phyloP scores from a whole-genome alignment of 1,140 invertebrate species.

The Hylaeus anthracinus region DNA sequence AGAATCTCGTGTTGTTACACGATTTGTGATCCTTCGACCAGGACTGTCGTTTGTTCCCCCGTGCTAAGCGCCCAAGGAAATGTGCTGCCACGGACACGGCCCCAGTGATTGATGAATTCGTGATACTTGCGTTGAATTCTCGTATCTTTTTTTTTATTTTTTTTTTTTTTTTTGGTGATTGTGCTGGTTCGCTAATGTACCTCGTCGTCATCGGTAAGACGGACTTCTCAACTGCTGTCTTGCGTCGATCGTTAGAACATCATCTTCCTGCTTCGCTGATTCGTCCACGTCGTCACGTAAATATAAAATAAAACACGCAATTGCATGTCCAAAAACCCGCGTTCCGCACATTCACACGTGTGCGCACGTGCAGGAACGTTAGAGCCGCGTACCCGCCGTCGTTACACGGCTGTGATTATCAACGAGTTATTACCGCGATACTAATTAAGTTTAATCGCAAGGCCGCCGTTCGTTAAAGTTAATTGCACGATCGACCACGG shows the following conservation, averaged over 20 bases:
- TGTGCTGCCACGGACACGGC: slow-evolving; percentile 10
- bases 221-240: background rate
- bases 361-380: slow-evolving; percentile 32
- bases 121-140: slow-evolving; percentile 18
- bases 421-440: slow-evolving; percentile 78
- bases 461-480: slow-evolving; percentile 79
- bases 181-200: slow-evolving; percentile 16
- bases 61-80: slow-evolving; percentile 3
- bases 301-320: slow-evolving; percentile 38
- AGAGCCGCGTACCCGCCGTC: slow-evolving; percentile 25
- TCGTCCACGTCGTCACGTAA: slow-evolving; percentile 43
- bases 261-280: background rate
- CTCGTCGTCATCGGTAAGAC: slow-evolving; percentile 1
- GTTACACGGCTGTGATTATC: slow-evolving; percentile 71
- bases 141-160: background rate
- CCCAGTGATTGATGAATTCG: slow-evolving; percentile 28
- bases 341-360: slow-evolving; percentile 18
- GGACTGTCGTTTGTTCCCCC: background rate
- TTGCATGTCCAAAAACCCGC: slow-evolving; percentile 23
- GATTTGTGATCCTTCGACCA: slow-evolving; percentile 7
- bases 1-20: slow-evolving; percentile 17
- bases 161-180: slow-evolving; percentile 32
- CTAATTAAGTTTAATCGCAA: slow-evolving; percentile 79
- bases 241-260: slow-evolving; percentile 14
- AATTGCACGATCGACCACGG: slow-evolving; percentile 75